These are phyloP conservation scores for Polydesmus complanatus DNA, from an alignment of 2,888 invertebrate genomes.

Conservation along the genomic window DNA sequence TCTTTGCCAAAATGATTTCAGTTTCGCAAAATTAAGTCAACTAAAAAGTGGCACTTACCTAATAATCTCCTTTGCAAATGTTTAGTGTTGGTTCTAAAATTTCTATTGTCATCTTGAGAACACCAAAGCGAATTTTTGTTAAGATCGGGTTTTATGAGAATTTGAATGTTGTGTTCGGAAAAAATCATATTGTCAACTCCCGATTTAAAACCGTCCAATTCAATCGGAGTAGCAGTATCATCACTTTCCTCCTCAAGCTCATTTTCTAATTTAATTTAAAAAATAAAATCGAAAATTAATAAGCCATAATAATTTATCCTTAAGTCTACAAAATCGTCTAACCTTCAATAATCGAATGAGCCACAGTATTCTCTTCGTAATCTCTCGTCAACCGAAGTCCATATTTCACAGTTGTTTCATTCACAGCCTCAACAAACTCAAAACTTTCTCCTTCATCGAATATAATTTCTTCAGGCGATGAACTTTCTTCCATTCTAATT, in stretches of 20 bases:
- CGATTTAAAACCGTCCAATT: too few relatives aligned
- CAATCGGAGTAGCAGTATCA: neutral
- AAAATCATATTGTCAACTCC: too few relatives aligned
- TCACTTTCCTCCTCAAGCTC: neutral
- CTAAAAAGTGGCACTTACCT: too few relatives aligned
- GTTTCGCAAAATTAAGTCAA: too few relatives aligned
- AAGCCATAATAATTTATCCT: neutral
- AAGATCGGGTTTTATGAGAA: neutral
- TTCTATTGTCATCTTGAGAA: neutral
- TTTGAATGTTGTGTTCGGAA: neutral
- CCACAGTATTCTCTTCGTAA: neutral
- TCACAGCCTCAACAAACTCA: constrained; percentile 9
- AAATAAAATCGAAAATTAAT: neutral
- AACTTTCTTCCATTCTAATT: constrained; percentile 7
- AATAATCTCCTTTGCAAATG: neutral
- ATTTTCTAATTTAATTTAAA: too few relatives aligned
- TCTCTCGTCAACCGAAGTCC: neutral
- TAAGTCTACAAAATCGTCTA: neutral
- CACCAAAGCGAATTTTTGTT: neutral
- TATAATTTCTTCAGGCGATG: neutral
- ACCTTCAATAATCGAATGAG: neutral
- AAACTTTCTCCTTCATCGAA: constrained; percentile 6
- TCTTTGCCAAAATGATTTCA: too few relatives aligned
- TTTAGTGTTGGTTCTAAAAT: neutral
- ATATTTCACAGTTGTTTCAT: constrained; percentile 2